Evolutionary conservation across 2,113 vertebrate genomes (phyloP).

Genomic region (Mola mola): DNA sequence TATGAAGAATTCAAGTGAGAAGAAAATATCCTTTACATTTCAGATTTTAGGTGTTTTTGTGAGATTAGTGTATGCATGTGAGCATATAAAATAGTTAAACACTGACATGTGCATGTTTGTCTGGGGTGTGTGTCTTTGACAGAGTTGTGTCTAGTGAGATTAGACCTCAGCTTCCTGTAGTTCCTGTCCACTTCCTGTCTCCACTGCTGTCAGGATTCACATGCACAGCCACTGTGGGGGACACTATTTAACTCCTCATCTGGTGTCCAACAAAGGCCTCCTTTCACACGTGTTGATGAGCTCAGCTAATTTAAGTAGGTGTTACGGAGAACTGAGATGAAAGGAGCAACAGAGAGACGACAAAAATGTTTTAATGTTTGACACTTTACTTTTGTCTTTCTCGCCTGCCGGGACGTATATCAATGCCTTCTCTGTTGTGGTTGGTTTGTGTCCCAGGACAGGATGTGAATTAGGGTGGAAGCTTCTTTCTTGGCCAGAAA

Average conservation of each 20-base stretch:
- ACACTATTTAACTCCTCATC: constrained; percentile 21
- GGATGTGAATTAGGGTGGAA: constrained; percentile 63
- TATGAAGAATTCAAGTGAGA: constrained; percentile 18
- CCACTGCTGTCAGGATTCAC: constrained; percentile 52
- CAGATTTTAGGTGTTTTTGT: constrained; percentile 11
- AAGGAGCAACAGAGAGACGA: constrained; percentile 29
- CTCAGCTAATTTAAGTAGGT: constrained; percentile 34
- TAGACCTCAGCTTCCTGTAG: constrained; percentile 67
- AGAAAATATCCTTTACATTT: constrained; percentile 10
- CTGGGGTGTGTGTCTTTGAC: constrained; percentile 63
- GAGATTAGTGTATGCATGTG: constrained; percentile 1
- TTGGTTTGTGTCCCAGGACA: constrained; percentile 58
- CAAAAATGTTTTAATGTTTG: constrained; percentile 55
- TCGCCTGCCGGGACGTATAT: constrained; percentile 45
- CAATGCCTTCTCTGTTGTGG: constrained; percentile 45
- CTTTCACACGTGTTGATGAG: constrained; percentile 30
- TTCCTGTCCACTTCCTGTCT: constrained; percentile 72
- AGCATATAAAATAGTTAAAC: constrained; percentile 14
- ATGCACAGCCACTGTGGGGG: constrained; percentile 19
- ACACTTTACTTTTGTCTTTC: constrained; percentile 37
- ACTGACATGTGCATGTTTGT: constrained; percentile 25
- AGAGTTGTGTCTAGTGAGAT: constrained; percentile 74
- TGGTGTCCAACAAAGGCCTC: constrained; percentile 55
- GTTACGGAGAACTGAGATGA: constrained; percentile 27
- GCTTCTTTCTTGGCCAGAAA: constrained; percentile 54